Evolutionary conservation across 2,797 vertebrate genomes (phyloP).

Genomic region (Bryconaethiops microstoma): DNA sequence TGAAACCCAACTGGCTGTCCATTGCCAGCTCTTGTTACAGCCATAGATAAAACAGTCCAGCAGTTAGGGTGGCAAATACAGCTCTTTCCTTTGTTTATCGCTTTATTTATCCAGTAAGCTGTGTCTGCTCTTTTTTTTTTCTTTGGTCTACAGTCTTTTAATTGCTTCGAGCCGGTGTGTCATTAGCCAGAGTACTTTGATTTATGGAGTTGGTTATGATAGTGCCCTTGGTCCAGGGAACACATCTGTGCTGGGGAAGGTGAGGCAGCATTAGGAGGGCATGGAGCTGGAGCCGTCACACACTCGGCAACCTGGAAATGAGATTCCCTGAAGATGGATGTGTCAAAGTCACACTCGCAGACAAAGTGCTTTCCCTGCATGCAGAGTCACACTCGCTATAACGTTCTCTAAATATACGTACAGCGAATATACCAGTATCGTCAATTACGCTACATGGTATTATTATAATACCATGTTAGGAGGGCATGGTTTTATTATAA

Average conservation of each 20-base stretch:
- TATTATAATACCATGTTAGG: too few species aligned
- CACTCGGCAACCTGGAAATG: slow-evolving; percentile 40
- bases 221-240: slow-evolving; percentile 43
- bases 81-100: slow-evolving; percentile 28
- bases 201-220: slow-evolving; percentile 56
- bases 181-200: slow-evolving; percentile 58
- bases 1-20: slow-evolving; percentile 25
- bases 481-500: too few species aligned
- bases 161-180: slow-evolving; percentile 52
- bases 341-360: slow-evolving; percentile 37
- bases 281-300: slow-evolving; percentile 35
- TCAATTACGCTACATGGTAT: too few species aligned
- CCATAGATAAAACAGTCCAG: slow-evolving; percentile 43
- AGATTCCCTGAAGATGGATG: slow-evolving; percentile 44
- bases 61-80: slow-evolving; percentile 45
- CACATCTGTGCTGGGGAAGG: slow-evolving; percentile 39
- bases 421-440: slow-evolving; percentile 6
- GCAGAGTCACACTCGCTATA: slow-evolving; percentile 30
- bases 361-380: slow-evolving; percentile 21
- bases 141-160: slow-evolving; percentile 37
- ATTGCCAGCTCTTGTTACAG: slow-evolving; percentile 36
- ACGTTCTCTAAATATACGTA: slow-evolving; percentile 44
- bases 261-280: slow-evolving; percentile 35
- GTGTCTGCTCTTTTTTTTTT: slow-evolving; percentile 8
- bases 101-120: slow-evolving; percentile 37